These are phyloP conservation scores for Tympanuchus pallidicinctus DNA, from an alignment of 2,113 vertebrate species.

Conservation along the genomic window DNA sequence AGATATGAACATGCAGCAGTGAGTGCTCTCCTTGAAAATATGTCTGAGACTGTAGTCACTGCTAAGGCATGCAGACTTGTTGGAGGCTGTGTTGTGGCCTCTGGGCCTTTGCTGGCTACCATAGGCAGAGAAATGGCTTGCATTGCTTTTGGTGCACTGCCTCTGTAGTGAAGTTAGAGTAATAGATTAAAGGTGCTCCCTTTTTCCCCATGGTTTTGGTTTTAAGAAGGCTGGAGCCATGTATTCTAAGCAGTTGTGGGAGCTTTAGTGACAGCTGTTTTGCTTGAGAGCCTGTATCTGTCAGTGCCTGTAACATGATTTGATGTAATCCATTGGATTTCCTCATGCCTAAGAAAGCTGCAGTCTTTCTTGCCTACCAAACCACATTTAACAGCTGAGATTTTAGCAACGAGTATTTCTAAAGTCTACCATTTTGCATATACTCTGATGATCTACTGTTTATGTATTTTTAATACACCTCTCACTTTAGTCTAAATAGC, in stretches of 20 bases:
- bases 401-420: conserved; percentile 31
- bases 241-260: conserved; percentile 2
- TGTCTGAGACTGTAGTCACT: background rate
- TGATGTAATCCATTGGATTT: conserved; percentile 59
- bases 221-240: background rate
- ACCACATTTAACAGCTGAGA: conserved; percentile 24
- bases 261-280: conserved; percentile 61
- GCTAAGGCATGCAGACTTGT: background rate
- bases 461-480: background rate
- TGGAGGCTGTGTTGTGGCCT: background rate
- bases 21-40: background rate
- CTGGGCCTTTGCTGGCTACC: background rate
- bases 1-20: background rate
- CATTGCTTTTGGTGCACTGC: background rate
- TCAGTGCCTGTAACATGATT: conserved; percentile 36
- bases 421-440: conserved; percentile 16
- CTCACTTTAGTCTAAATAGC: background rate
- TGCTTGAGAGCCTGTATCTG: conserved; percentile 38
- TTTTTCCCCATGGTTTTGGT: background rate
- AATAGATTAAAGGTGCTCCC: background rate
- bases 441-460: background rate
- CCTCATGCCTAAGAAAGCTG: conserved; percentile 38
- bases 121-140: background rate
- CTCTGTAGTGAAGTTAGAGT: background rate
- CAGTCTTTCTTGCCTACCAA: conserved; percentile 9